Evolutionary conservation across 2,888 invertebrate genomes (phyloP).

Genomic region (Dolichomitus sp.): DNA sequence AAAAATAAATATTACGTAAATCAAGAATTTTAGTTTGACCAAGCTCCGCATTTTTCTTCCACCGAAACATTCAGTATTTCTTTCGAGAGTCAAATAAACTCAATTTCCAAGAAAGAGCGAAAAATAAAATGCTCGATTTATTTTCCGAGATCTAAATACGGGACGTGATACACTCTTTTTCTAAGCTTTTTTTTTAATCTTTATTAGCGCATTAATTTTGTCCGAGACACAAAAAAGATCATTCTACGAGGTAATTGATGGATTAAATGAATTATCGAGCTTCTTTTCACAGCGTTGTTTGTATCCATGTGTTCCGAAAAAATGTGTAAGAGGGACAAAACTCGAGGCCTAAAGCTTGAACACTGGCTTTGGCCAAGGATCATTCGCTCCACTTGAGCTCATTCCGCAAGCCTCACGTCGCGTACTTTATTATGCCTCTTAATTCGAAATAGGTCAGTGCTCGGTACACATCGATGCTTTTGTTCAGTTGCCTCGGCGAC

Average conservation of each 20-base stretch:
- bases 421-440: slow-evolving; percentile 36
- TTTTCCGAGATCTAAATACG: too few species aligned
- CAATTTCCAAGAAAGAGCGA: too few species aligned
- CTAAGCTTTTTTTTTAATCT: neutral
- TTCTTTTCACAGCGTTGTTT: slow-evolving; percentile 4
- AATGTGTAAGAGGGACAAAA: neutral
- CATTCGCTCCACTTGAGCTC: slow-evolving; percentile 42
- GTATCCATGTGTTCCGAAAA: slow-evolving; percentile 1
- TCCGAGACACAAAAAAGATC: neutral
- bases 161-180: neutral
- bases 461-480: slow-evolving; percentile 41
- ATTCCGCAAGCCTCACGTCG: slow-evolving; percentile 6
- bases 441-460: slow-evolving; percentile 42
- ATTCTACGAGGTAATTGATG: slow-evolving; percentile 26
- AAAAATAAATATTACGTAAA: too few species aligned
- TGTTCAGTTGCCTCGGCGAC: slow-evolving; percentile 26
- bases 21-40: too few species aligned
- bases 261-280: slow-evolving; percentile 26
- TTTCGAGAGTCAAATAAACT: too few species aligned
- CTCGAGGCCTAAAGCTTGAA: neutral
- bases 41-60: too few species aligned
- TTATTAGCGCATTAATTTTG: neutral
- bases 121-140: too few species aligned
- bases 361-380: slow-evolving; percentile 16
- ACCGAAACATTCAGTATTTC: too few species aligned